phyloP scores from a whole-genome alignment of 2,888 invertebrate species.

The Electrophaes corylata region DNA sequence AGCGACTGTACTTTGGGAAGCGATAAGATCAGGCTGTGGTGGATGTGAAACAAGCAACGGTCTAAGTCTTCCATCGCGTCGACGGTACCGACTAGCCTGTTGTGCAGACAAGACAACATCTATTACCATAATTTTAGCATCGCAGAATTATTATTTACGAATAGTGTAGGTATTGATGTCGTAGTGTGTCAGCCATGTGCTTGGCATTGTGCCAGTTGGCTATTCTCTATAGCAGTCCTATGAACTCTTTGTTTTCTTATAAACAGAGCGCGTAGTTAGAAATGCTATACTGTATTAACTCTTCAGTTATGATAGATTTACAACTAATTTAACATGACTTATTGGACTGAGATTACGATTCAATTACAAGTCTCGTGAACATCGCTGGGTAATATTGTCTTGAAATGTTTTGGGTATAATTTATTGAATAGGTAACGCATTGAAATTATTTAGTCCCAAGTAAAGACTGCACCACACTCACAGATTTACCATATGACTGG shows the following conservation, averaged over 20 bases:
- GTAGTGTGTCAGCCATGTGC: slow-evolving; percentile 54
- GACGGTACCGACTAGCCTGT: slow-evolving; percentile 81
- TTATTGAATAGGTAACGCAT: slow-evolving; percentile 11
- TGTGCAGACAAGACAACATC: slow-evolving; percentile 63
- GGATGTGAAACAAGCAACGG: slow-evolving; percentile 59
- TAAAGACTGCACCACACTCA: not conserved
- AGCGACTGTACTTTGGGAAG: slow-evolving; percentile 48
- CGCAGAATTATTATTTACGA: slow-evolving; percentile 36
- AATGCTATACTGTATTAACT: slow-evolving; percentile 24
- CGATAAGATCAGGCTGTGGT: slow-evolving; percentile 63
- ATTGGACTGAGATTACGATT: slow-evolving; percentile 17
- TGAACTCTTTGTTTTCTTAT: slow-evolving; percentile 62
- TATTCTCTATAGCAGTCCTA: slow-evolving; percentile 55
- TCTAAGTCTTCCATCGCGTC: slow-evolving; percentile 70
- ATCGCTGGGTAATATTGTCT: slow-evolving; percentile 18
- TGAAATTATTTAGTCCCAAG: slow-evolving; percentile 4
- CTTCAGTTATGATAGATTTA: slow-evolving; percentile 19
- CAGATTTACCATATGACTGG: not conserved
- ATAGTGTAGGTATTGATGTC: slow-evolving; percentile 48
- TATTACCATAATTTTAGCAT: slow-evolving; percentile 38
- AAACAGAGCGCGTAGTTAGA: slow-evolving; percentile 15
- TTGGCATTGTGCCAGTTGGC: slow-evolving; percentile 68
- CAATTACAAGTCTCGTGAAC: slow-evolving; percentile 17
- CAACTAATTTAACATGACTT: slow-evolving; percentile 29
- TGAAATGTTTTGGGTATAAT: slow-evolving; percentile 9